phyloP scores from a whole-genome alignment of 2,113 vertebrate species.

The Callaeas wilsoni region DNA sequence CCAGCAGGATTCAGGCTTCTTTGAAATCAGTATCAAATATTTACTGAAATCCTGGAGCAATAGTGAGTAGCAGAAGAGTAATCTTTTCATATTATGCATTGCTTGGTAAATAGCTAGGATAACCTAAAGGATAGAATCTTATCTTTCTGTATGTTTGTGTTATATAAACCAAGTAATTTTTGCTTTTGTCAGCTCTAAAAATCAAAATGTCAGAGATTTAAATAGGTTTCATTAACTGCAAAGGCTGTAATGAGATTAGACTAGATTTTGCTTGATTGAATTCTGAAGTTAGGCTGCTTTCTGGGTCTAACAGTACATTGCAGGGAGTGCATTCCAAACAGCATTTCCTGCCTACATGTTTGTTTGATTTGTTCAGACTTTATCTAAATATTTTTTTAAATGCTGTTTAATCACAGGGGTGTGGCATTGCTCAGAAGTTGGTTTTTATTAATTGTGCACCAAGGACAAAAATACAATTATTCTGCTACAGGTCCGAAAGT shows the following conservation, averaged over 20 bases:
- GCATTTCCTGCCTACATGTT: slow-evolving; percentile 60
- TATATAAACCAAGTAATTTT: neutral
- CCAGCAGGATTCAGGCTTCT: slow-evolving; percentile 98
- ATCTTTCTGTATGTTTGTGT: slow-evolving; percentile 19
- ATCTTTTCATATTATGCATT: slow-evolving; percentile 54
- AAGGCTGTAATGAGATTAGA: slow-evolving; percentile 78
- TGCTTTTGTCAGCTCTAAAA: slow-evolving; percentile 41
- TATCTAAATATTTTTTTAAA: slow-evolving; percentile 54
- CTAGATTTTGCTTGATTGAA: slow-evolving; percentile 73
- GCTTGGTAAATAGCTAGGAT: slow-evolving; percentile 54
- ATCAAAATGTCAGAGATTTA: slow-evolving; percentile 66
- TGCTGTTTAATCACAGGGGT: slow-evolving; percentile 57
- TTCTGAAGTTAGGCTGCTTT: slow-evolving; percentile 61
- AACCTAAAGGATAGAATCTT: slow-evolving; percentile 18
- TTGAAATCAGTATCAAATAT: slow-evolving; percentile 99
- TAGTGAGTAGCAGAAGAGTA: slow-evolving; percentile 85
- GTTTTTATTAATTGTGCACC: slow-evolving; percentile 24
- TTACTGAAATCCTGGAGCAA: slow-evolving; percentile 98
- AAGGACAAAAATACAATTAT: slow-evolving; percentile 3
- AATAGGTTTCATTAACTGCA: slow-evolving; percentile 70
- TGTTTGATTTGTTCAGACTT: slow-evolving; percentile 59
- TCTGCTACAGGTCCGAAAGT: neutral
- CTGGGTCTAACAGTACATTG: slow-evolving; percentile 7
- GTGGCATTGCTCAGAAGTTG: slow-evolving; percentile 60
- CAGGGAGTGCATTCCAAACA: slow-evolving; percentile 34